A percentile compares a stretch with the other conserved stretches of the same genome.
Conservation (phyloP, 2,113 vertebrate species). For the Cettia cetti region DNA sequence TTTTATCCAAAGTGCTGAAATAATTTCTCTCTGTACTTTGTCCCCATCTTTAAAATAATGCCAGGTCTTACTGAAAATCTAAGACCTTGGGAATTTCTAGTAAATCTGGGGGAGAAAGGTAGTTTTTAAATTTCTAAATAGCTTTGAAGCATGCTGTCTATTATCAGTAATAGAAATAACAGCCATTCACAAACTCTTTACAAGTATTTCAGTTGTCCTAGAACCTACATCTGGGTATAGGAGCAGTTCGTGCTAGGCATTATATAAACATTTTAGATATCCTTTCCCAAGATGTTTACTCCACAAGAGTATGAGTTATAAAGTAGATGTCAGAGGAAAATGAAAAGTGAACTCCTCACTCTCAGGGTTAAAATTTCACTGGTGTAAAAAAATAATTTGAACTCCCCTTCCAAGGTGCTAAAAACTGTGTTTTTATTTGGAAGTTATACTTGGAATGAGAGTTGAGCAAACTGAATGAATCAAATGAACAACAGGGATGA, state of each 20-base stretch:
- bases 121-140: neutral
- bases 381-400: accelerated
- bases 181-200: neutral
- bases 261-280: neutral
- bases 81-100: neutral
- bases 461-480: neutral
- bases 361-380: neutral
- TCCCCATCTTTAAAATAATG: neutral
- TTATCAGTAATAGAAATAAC: neutral
- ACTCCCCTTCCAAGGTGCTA: neutral
- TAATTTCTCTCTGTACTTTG: neutral
- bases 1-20: neutral
- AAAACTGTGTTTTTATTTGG: neutral
- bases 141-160: neutral
- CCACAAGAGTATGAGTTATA: neutral
- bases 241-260: neutral
- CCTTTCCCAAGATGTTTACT: neutral
- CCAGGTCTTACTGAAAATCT: neutral
- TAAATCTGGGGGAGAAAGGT: neutral
- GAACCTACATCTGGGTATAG: neutral
- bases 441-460: neutral
- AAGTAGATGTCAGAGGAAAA: neutral
- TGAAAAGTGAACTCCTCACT: neutral
- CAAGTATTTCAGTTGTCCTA: neutral
- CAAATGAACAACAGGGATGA: neutral